These are phyloP conservation scores for Aphelenchoides fujianensis DNA, from an alignment of 1,140 invertebrate genomes.

Conservation along the genomic window DNA sequence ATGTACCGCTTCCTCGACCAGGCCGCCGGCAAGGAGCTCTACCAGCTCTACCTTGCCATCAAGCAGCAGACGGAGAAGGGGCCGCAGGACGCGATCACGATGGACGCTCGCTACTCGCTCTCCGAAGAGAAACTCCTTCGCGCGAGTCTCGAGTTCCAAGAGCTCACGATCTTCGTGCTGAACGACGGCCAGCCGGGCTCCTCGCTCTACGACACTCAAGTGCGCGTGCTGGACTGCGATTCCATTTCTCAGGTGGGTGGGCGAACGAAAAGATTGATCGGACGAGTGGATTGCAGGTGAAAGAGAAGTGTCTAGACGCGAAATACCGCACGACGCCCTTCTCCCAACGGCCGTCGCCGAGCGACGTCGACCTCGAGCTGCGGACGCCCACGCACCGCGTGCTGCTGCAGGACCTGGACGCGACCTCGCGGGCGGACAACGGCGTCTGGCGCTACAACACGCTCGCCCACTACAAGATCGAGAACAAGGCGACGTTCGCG, in stretches of 20 bases:
- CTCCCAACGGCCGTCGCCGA: conserved; percentile 86
- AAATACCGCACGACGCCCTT: conserved; percentile 93
- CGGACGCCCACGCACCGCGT: conserved; percentile 76
- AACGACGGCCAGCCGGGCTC: conserved; percentile 62
- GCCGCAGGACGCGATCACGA: conserved; percentile 92
- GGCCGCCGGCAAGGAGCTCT: conserved; percentile 91
- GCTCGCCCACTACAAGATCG: conserved; percentile 90
- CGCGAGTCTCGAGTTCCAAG: conserved; percentile 90
- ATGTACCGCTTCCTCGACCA: conserved; percentile 91
- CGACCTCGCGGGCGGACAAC: conserved; percentile 86
- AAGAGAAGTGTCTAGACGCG: conserved; percentile 95
- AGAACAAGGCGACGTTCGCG: conserved; percentile 86
- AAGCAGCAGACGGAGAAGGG: conserved; percentile 99
- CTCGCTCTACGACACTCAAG: conserved; percentile 63
- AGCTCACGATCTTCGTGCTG: conserved; percentile 83
- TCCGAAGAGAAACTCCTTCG: conserved; percentile 97
- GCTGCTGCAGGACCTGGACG: conserved; percentile 93
- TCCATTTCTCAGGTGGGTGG: conserved; percentile 83
- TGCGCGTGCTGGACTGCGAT: conserved; percentile 97
- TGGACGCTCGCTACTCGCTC: conserved; percentile 92
- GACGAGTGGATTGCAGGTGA: conserved; percentile 70
- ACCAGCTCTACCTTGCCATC: conserved; percentile 94
- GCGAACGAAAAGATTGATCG: no score
- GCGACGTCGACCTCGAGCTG: conserved; percentile 95
- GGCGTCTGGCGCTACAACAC: conserved; percentile 90